Base-by-base conservation (phyloP, 2,113 vertebrate genomes). In the Ovis canadensis region DNA sequence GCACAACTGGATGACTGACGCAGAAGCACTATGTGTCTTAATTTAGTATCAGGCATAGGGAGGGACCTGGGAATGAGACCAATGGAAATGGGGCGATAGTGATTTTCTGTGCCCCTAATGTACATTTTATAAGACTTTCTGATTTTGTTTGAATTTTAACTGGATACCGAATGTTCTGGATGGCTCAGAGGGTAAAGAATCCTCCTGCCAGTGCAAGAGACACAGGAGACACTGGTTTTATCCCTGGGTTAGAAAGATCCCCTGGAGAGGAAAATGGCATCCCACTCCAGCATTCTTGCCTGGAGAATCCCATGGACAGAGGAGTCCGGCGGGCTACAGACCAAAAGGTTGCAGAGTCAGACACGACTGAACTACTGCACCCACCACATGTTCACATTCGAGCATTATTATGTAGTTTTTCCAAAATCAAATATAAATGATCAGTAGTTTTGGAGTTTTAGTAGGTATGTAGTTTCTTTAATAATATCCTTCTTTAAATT, bases 401-500 rank as follows among this genome's bases (percentile, higher is more conserved):
- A 54, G 45, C 5, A 40, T 31, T 93, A 19, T 50, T 78, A 48
- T 1, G 7, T 50, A 90, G 91, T 71, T 89, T 78, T 48, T 91
- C 40, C 55, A 80, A 89, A 93, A 33, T 29, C 54, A 95, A 29
- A 45, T 91, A 12, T 40, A 90, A 90, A 57, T 25, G n/a, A 11
- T 11, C 9, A 40, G 6, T 40, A 57, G 33, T 86, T 82, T 83
- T 31, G 19, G 43, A 91, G n/a, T 77, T 92, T 95, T 23, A 87
- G 0, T 91, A 50, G 4, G 17, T 78, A 43, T 43, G 17, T 27
- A 7, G 23, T 94, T 90, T 85, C 4, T 40, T 86, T 77, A 78
- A 45, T 95, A 64, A 36, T 91, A 45, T 27, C 19, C 74, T 92
- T 40, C 36, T 95, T 82, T 31, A 89, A 55, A 60, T 74, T 43